A percentile compares a stretch with the other conserved stretches of the same genome.
Evolutionary conservation across 1,140 invertebrate species (phyloP).

Genomic region (Drosophila ananassae): DNA sequence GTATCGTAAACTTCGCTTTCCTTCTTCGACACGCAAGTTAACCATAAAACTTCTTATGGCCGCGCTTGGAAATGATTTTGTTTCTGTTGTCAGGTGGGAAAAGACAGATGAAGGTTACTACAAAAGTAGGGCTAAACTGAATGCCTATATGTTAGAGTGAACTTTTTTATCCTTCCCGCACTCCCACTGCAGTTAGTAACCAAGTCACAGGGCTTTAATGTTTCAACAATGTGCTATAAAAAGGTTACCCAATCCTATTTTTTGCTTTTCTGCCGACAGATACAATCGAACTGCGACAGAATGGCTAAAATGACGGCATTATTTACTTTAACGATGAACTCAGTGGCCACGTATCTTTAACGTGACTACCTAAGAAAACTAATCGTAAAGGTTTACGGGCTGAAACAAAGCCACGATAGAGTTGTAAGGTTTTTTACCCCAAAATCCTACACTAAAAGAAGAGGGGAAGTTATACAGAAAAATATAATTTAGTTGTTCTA

Average conservation of each 20-base stretch:
- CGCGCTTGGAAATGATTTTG: constrained; percentile 16
- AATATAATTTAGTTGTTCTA: too few species aligned
- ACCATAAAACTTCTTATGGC: constrained; percentile 27
- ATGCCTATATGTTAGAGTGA: neutral
- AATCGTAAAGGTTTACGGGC: constrained; percentile 36
- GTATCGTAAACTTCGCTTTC: neutral
- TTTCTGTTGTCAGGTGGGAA: constrained; percentile 25
- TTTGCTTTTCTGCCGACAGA: constrained; percentile 1
- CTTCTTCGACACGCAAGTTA: constrained; percentile 29
- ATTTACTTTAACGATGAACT: constrained; percentile 20
- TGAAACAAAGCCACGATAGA: constrained; percentile 37
- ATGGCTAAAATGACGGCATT: constrained; percentile 26
- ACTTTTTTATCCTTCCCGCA: neutral
- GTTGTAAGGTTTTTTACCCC: constrained; percentile 23
- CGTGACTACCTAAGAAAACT: constrained; percentile 40
- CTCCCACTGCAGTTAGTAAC: neutral
- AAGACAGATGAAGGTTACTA: constrained; percentile 17
- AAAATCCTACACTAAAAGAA: constrained; percentile 5
- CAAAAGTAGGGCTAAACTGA: too few species aligned
- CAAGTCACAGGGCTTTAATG: constrained; percentile 17
- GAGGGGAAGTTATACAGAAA: neutral
- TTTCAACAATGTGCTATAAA: neutral
- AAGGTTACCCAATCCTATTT: constrained; percentile 9
- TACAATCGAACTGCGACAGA: constrained; percentile 8
- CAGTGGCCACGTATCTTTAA: constrained; percentile 39